phyloP scores from a whole-genome alignment of 2,113 vertebrate genomes.

The Ciconia maguari region DNA sequence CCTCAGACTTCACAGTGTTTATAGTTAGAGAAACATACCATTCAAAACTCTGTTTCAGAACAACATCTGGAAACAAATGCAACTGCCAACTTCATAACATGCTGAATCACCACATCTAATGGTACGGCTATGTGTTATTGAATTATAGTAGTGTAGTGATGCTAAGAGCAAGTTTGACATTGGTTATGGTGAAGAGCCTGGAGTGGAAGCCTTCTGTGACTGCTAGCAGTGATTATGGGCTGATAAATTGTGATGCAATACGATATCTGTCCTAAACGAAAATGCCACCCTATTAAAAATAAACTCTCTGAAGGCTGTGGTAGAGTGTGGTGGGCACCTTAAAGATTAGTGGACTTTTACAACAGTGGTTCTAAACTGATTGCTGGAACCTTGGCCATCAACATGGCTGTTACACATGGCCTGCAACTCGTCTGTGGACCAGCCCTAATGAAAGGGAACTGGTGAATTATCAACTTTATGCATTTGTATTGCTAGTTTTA shows the following conservation, averaged over 20 bases:
- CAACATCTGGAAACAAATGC: neutral
- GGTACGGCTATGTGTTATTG: neutral
- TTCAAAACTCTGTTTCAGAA: neutral
- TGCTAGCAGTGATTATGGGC: neutral
- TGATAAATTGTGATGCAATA: neutral
- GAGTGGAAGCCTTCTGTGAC: neutral
- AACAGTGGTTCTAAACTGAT: neutral
- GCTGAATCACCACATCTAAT: neutral
- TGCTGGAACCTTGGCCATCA: neutral
- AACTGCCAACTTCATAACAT: neutral
- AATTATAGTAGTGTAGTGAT: neutral
- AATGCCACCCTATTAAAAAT: neutral
- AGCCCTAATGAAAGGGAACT: neutral
- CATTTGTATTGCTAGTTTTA: neutral
- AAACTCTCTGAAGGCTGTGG: neutral
- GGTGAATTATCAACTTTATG: neutral
- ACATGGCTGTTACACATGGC: neutral
- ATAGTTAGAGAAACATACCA: neutral
- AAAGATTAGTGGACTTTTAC: neutral
- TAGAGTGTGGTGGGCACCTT: neutral
- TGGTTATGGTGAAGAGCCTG: neutral
- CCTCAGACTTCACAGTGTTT: neutral
- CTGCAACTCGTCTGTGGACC: neutral
- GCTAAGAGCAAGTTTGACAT: neutral
- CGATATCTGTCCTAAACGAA: neutral